These are phyloP conservation scores for Entomyzon cyanotis DNA, from an alignment of 2,113 vertebrate species.

Conservation along the genomic window DNA sequence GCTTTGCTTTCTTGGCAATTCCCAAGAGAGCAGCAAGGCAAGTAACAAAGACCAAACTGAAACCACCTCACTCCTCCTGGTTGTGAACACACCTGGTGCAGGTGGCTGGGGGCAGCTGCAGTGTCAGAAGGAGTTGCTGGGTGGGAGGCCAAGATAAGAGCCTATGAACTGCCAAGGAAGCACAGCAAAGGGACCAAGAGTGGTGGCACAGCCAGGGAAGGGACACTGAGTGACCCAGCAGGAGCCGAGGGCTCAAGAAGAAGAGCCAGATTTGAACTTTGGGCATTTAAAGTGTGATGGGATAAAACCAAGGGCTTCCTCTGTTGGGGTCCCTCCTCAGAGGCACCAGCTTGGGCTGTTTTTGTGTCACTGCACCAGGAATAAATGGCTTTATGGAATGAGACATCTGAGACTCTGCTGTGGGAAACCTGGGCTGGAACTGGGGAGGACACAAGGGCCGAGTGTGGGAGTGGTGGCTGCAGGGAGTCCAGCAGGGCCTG, in stretches of 20 bases:
- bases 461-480: too few species aligned
- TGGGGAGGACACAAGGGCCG: too few species aligned
- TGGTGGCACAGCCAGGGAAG: background rate
- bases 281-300: too few species aligned
- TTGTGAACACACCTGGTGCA: background rate
- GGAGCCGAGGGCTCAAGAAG: background rate
- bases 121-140: background rate
- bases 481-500: too few species aligned
- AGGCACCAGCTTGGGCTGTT: too few species aligned
- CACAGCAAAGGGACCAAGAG: background rate
- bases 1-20: background rate
- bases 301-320: too few species aligned
- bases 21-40: background rate
- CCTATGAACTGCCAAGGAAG: background rate
- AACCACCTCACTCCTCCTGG: background rate
- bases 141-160: background rate
- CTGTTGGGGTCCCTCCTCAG: too few species aligned
- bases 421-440: too few species aligned
- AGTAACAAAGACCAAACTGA: background rate
- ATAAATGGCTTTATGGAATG: too few species aligned
- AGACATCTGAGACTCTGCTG: too few species aligned
- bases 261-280: too few species aligned
- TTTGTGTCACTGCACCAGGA: too few species aligned
- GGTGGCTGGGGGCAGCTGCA: background rate
- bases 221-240: background rate